Conservation (phyloP, 53 echinoderm and acorn worm genomes). For the Crossaster papposus region DNA sequence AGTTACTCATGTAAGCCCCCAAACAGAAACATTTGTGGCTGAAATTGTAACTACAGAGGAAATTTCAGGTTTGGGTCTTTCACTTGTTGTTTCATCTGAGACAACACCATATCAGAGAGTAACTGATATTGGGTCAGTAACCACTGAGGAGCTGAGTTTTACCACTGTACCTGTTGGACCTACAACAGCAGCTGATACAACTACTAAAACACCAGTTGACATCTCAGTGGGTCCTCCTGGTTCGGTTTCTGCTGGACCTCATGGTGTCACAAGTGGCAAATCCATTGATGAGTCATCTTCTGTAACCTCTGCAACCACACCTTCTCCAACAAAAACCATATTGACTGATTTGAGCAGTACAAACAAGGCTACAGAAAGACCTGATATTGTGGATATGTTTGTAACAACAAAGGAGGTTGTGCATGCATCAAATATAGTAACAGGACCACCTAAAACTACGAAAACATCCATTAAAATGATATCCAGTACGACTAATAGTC, state of each 20-base stretch:
- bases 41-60: neutral
- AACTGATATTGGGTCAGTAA: neutral
- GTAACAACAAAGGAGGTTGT: no score
- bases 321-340: neutral
- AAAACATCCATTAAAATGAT: neutral
- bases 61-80: neutral
- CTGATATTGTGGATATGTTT: no score
- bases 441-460: neutral
- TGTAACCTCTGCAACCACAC: neutral
- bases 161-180: constrained; percentile 5
- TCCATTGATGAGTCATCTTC: neutral
- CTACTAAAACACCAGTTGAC: neutral
- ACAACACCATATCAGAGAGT: neutral
- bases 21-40: neutral
- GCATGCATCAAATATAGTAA: no score
- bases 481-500: neutral
- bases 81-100: no score
- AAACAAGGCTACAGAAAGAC: neutral
- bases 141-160: neutral
- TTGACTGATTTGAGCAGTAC: neutral
- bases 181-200: neutral
- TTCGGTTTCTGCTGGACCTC: neutral
- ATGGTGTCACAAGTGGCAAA: neutral
- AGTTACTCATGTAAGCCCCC: neutral
- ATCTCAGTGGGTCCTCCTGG: neutral